These are phyloP conservation scores for Petroica traversi DNA, from an alignment of 2,113 vertebrate genomes.

Conservation along the genomic window DNA sequence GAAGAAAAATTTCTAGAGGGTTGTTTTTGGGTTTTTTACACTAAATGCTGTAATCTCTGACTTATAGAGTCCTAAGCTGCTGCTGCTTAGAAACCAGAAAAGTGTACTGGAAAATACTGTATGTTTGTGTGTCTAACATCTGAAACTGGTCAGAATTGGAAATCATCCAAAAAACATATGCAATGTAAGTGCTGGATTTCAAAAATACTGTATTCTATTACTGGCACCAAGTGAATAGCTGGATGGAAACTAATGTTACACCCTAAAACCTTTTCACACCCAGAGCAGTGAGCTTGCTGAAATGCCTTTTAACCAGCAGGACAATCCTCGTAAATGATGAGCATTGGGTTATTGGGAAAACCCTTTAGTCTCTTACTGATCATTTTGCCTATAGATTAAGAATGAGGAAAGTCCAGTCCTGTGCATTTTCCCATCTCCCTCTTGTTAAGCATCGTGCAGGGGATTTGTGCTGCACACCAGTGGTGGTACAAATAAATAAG, in stretches of 20 bases:
- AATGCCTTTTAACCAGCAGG: not conserved
- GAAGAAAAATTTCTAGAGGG: not conserved
- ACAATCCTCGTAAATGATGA: not conserved
- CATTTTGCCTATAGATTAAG: not conserved
- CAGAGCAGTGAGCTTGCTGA: not conserved
- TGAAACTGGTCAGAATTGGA: conserved; percentile 6
- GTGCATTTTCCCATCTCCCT: not conserved
- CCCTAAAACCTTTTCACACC: not conserved
- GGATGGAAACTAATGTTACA: not conserved
- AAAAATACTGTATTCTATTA: not conserved
- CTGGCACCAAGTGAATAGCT: not conserved
- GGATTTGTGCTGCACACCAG: not conserved
- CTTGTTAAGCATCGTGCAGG: rapidly evolving
- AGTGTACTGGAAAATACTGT: not conserved
- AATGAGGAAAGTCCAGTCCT: rapidly evolving
- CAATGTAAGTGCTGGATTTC: not conserved
- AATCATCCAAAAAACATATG: not conserved
- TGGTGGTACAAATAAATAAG: not conserved
- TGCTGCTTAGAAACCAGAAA: not conserved
- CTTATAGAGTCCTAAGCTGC: not conserved
- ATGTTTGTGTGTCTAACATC: not conserved
- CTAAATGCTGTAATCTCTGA: not conserved
- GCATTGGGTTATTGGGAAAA: not conserved
- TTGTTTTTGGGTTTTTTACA: not conserved
- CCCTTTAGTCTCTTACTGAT: not conserved